These are phyloP conservation scores for Scortum barcoo DNA, from an alignment of 2,113 vertebrate genomes.

Conservation along the genomic window DNA sequence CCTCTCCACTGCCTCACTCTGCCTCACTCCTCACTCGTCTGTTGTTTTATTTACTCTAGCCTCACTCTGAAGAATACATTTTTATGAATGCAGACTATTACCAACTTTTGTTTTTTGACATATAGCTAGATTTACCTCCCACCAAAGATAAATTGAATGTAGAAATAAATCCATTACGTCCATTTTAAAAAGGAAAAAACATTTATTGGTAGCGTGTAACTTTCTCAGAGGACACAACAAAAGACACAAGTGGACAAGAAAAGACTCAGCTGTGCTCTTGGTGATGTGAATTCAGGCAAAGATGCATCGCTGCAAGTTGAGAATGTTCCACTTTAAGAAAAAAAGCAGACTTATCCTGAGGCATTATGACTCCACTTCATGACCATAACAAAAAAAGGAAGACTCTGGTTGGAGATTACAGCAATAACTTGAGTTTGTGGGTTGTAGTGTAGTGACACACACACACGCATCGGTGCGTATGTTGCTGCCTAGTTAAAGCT, in stretches of 20 bases:
- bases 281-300: background rate
- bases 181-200: background rate
- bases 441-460: background rate
- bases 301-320: background rate
- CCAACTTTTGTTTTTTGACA: background rate
- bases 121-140: background rate
- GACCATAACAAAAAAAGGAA: background rate
- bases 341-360: background rate
- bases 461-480: background rate
- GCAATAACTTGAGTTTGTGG: background rate
- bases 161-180: background rate
- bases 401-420: background rate
- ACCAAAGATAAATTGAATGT: background rate
- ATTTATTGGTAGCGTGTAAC: background rate
- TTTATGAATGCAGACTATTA: background rate
- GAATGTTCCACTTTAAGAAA: background rate
- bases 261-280: background rate
- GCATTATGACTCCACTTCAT: background rate
- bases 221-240: background rate
- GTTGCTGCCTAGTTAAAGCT: background rate
- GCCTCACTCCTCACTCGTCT: conserved; percentile 6
- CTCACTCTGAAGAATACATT: background rate
- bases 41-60: conserved; percentile 17
- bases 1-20: background rate
- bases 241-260: background rate